Evolutionary conservation across 1,140 invertebrate species (phyloP).

Genomic region (Hycleus phaleratus): DNA sequence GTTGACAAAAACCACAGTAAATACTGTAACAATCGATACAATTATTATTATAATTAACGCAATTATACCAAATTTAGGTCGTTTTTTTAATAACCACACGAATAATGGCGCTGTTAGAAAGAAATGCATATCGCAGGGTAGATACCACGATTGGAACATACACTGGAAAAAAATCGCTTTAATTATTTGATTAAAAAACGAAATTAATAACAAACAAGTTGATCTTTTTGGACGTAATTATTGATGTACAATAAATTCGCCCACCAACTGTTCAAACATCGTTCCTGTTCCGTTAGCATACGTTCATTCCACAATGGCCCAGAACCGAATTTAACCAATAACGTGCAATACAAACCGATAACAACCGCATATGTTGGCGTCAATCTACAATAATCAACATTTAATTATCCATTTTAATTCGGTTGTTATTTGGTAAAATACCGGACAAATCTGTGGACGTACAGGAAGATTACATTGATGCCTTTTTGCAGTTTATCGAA

Average conservation of each 20-base stretch:
- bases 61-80: constrained; percentile 50
- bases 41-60: constrained; percentile 46
- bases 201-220: constrained; percentile 46
- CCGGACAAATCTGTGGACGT: constrained; percentile 55
- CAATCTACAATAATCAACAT: constrained; percentile 45
- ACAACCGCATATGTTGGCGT: constrained; percentile 61
- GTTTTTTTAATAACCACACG: constrained; percentile 59
- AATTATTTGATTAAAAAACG: not conserved
- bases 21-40: constrained; percentile 53
- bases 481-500: constrained; percentile 53
- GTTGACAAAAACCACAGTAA: constrained; percentile 51
- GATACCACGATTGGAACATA: constrained; percentile 85
- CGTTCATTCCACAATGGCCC: constrained; percentile 61
- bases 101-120: constrained; percentile 70
- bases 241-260: constrained; percentile 77
- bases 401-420: not conserved
- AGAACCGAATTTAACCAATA: constrained; percentile 54
- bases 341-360: constrained; percentile 62
- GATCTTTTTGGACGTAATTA: constrained; percentile 64
- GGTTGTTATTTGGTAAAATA: constrained; percentile 28
- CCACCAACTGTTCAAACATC: constrained; percentile 73
- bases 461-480: constrained; percentile 52
- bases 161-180: constrained; percentile 50
- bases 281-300: constrained; percentile 52
- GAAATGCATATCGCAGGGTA: constrained; percentile 80